Conservation (phyloP, 2,888 invertebrate species). For the Koerneria pararmatus region DNA sequence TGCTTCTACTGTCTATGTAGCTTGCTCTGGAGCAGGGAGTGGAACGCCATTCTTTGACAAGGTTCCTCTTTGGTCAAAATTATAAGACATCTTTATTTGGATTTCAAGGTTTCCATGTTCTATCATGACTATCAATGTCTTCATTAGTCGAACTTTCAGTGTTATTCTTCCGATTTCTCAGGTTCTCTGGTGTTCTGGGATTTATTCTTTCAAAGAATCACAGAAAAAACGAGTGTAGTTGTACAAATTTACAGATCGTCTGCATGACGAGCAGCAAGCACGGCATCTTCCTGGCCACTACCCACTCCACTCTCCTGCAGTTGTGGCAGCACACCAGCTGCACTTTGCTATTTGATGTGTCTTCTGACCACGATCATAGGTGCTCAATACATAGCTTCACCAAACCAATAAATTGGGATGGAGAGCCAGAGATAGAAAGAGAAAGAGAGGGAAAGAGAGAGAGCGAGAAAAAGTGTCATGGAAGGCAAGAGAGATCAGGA, state of each 20-base stretch:
- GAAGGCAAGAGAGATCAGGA: too few species aligned
- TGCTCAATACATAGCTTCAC: constrained; percentile 10
- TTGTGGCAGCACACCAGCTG: constrained; percentile 64
- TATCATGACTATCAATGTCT: too few species aligned
- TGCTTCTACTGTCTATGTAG: constrained; percentile 60
- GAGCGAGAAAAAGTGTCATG: too few species aligned
- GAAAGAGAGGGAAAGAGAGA: too few species aligned
- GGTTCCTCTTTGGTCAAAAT: too few species aligned
- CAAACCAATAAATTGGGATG: too few species aligned
- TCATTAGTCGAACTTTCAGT: too few species aligned
- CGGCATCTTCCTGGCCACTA: constrained; percentile 64
- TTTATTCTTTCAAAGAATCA: neutral
- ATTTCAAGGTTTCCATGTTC: too few species aligned
- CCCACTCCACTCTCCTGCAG: constrained; percentile 64
- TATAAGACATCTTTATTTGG: too few species aligned
- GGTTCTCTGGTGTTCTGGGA: too few species aligned
- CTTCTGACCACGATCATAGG: constrained; percentile 57
- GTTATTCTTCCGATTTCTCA: too few species aligned
- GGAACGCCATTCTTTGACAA: constrained; percentile 61
- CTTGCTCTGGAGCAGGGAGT: constrained; percentile 60
- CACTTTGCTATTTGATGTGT: constrained; percentile 63
- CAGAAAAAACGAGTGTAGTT: neutral
- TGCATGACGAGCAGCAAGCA: constrained; percentile 60
- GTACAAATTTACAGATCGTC: constrained; percentile 37
- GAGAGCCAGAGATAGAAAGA: too few species aligned